Evolutionary conservation across 2,113 vertebrate genomes (phyloP), one percentile per base, ranked within the genome.

Genomic region (Falcunculus frontatus): DNA sequence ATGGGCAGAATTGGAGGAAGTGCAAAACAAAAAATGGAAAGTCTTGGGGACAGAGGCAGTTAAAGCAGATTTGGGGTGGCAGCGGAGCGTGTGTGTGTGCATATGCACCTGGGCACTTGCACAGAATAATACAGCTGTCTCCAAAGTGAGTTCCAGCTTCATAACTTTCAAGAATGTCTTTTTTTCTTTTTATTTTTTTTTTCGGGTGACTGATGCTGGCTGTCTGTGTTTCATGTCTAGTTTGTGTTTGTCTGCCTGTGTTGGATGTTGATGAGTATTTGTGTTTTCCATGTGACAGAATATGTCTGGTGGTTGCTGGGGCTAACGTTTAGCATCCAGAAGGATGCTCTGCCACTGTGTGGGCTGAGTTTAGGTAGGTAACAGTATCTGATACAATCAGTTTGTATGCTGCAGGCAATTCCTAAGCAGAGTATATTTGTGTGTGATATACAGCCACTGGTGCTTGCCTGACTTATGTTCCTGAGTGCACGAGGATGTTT

Each of bases 281-380:
- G 53, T 93, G 86, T 81, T 90, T 92, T 86, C 47, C 76, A 64
- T 82, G 73, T 96, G 96, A 68, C 87, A 93, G 67, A 93, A 72
- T 77, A 91, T 95, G 74, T 93, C 84, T 97, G 73, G 60, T 91
- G 65, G 76, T 84, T 92, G 82, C 88, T 91, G 69, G 84, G 90
- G 92, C 90, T 96, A 93, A 68, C 3, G 0, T 77, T 84, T 85
- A 89, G 81, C 94, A 89, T 95, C 69, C 93, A 95, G 70, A 84
- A 96, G 70, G 74, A 87, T 91, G 87, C 32, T 87, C 2, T 89
- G 78, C 84, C 53, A 30, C 87, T 94, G 89, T 72, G 87, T 93
- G 86, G 96, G 93, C 80, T 91, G 93, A 90, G 73, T 70, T 90
- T 95, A 90, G 89, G 91, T 72, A 87, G 93, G 86, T 89, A 95